A percentile compares a stretch with the other conserved stretches of the same genome.
phyloP scores from a whole-genome alignment of 2,113 vertebrate species.

The Cyprinodon tularosa region DNA sequence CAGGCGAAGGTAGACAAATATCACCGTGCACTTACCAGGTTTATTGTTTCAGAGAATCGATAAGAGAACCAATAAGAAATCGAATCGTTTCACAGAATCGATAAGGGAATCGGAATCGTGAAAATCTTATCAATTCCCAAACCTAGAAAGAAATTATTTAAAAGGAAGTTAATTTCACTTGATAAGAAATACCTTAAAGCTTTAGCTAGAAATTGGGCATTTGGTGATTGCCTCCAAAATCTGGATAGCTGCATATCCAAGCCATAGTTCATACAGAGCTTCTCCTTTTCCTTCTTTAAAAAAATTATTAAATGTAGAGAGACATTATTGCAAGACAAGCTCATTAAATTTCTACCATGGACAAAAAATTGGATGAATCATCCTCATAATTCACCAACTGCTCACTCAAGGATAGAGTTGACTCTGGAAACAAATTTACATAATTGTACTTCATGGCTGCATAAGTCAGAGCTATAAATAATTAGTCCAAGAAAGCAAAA shows the following conservation, averaged over 20 bases:
- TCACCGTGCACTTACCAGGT: too few relatives aligned
- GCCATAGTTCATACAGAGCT: constrained; percentile 18
- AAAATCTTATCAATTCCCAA: too few relatives aligned
- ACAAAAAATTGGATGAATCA: constrained; percentile 22
- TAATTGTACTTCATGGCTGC: neutral
- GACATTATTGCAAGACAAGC: constrained; percentile 20
- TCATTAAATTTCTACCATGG: constrained; percentile 6
- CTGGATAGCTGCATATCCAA: neutral
- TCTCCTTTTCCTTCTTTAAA: constrained; percentile 30
- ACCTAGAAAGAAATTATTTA: too few relatives aligned
- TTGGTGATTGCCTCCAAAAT: neutral
- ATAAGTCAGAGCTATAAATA: constrained; percentile 13
- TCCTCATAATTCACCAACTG: constrained; percentile 3
- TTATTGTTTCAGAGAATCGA: too few relatives aligned
- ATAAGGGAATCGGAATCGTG: too few relatives aligned
- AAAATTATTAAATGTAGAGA: constrained; percentile 27
- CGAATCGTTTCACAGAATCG: too few relatives aligned
- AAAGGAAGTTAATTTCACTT: neutral
- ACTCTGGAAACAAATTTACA: constrained; percentile 2
- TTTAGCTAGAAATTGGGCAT: neutral
- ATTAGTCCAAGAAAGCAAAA: constrained; percentile 17
- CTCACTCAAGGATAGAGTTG: neutral
- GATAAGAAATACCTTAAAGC: neutral
- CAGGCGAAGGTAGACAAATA: too few relatives aligned
- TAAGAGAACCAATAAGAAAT: too few relatives aligned